These are phyloP conservation scores for Athrips mouffetella DNA, from an alignment of 2,888 invertebrate species.

Conservation along the genomic window DNA sequence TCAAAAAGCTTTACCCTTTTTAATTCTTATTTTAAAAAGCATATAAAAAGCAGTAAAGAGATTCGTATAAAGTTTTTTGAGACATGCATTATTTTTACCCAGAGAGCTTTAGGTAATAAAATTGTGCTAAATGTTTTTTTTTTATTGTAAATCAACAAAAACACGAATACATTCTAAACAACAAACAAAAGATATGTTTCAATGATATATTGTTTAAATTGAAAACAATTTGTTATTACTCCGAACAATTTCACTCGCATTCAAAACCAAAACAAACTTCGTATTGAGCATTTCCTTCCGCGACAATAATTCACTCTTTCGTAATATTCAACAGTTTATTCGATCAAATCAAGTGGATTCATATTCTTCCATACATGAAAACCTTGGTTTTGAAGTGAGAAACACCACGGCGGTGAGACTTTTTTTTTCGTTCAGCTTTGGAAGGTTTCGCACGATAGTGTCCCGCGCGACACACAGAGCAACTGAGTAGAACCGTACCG, in stretches of 20 bases:
- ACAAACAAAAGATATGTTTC: no score
- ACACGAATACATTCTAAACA: no score
- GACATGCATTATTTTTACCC: no score
- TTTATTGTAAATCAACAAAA: no score
- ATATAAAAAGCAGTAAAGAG: no score
- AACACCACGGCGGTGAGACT: neutral
- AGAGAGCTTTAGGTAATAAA: no score
- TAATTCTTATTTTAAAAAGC: no score
- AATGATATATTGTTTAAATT: neutral
- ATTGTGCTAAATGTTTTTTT: no score
- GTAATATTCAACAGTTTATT: conserved; percentile 53
- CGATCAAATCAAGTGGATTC: neutral
- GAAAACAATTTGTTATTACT: neutral
- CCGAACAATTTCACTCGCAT: neutral
- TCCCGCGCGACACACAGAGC: conserved; percentile 48
- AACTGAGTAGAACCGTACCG: conserved; percentile 44
- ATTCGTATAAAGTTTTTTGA: no score
- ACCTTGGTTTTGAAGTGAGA: conserved; percentile 10
- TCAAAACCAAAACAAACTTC: conserved; percentile 26
- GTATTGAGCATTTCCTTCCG: conserved; percentile 16
- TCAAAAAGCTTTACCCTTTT: no score
- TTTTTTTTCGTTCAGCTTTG: neutral
- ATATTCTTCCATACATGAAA: conserved; percentile 2
- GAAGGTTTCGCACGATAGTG: conserved; percentile 42
- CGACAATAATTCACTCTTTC: conserved; percentile 27